phyloP scores from a whole-genome alignment of 2,797 vertebrate genomes.

The Mus caroli region DNA sequence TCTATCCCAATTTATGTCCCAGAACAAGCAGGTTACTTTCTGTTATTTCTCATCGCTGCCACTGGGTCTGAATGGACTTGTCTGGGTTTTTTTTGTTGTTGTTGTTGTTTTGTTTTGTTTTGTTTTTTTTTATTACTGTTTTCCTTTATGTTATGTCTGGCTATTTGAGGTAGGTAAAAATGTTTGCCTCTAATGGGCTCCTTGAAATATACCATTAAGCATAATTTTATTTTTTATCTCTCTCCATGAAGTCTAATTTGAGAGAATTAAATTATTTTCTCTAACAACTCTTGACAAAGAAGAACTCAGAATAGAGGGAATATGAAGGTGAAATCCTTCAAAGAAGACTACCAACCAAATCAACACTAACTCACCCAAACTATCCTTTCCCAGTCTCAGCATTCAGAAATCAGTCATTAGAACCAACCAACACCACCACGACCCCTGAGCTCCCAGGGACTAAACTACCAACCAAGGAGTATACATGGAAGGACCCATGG shows the following conservation, averaged over 20 bases:
- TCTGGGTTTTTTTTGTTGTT: background rate
- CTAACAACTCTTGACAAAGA: constrained; percentile 32
- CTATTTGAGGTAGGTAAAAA: background rate
- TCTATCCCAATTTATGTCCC: background rate
- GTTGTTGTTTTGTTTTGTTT: no score
- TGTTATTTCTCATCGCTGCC: background rate
- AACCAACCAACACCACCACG: no score
- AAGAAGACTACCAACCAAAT: constrained; percentile 42
- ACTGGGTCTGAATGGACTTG: background rate
- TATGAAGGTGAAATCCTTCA: constrained; percentile 28
- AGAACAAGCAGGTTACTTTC: background rate
- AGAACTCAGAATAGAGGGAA: background rate
- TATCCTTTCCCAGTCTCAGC: background rate
- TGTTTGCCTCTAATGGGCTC: background rate
- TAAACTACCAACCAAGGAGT: no score
- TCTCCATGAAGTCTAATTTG: constrained; percentile 27
- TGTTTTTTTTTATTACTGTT: background rate
- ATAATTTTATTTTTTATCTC: constrained; percentile 48
- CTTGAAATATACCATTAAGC: constrained; percentile 10
- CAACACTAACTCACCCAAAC: constrained; percentile 32
- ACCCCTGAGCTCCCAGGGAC: no score
- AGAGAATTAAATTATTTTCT: constrained; percentile 55
- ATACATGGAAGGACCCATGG: no score
- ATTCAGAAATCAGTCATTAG: constrained; percentile 12
- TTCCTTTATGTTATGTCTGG: background rate